phyloP scores from a whole-genome alignment of 2,888 invertebrate genomes.

The Embidobia sp. region DNA sequence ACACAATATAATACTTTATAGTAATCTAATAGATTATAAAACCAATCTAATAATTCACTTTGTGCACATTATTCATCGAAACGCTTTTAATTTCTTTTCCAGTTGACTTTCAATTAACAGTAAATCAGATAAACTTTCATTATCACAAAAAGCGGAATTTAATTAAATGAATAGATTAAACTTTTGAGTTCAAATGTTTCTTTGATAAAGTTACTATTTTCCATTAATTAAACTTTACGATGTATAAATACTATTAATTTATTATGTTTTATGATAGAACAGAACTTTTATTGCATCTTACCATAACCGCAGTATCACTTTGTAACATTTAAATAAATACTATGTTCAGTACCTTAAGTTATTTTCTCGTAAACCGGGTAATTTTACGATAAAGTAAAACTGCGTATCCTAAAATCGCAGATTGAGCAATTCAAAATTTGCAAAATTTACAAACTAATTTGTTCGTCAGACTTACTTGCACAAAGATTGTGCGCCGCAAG shows the following conservation, averaged over 20 bases:
- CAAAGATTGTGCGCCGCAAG: conserved; percentile 40
- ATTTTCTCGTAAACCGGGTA: conserved; percentile 26
- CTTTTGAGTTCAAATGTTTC: conserved; percentile 15
- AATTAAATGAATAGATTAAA: conserved; percentile 12
- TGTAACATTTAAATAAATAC: conserved; percentile 35
- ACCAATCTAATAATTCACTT: neutral
- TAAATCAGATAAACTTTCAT: conserved; percentile 5
- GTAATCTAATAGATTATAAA: neutral
- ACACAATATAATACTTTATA: neutral
- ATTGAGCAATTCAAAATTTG: conserved; percentile 45
- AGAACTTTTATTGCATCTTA: conserved; percentile 36
- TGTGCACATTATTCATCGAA: neutral
- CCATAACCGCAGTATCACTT: conserved; percentile 14
- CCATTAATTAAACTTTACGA: conserved; percentile 44
- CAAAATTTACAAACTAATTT: conserved; percentile 36
- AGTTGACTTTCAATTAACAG: conserved; percentile 1
- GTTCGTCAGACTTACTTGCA: conserved; percentile 11
- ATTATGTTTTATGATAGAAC: conserved; percentile 44
- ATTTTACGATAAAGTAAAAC: conserved; percentile 33
- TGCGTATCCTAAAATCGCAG: conserved; percentile 15
- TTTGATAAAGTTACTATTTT: conserved; percentile 25
- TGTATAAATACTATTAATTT: conserved; percentile 45
- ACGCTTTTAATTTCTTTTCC: neutral
- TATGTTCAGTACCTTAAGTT: conserved; percentile 15
- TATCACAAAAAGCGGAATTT: conserved; percentile 16